A percentile compares a stretch with the other conserved stretches of the same genome.
Conservation (phyloP, 2,113 vertebrate species). For the Bubalus kerabau region DNA sequence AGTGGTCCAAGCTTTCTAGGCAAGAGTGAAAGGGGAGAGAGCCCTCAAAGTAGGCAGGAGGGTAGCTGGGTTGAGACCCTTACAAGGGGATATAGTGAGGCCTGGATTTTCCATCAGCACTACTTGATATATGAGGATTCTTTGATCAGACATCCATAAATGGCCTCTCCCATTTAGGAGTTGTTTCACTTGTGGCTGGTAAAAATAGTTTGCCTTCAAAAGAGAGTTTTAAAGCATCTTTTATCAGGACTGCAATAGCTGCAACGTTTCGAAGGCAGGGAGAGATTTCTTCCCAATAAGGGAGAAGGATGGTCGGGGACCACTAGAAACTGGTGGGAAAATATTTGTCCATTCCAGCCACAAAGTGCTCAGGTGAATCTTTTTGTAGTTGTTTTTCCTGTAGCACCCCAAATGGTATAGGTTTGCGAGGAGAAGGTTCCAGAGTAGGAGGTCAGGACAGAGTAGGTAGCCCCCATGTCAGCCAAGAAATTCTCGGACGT, state of each 20-base stretch:
- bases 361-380: background rate
- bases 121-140: background rate
- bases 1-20: background rate
- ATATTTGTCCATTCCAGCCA: background rate
- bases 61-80: background rate
- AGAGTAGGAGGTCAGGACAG: background rate
- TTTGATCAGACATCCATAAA: background rate
- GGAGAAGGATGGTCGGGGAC: background rate
- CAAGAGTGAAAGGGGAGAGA: background rate
- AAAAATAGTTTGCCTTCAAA: background rate
- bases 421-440: background rate
- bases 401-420: background rate
- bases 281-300: background rate
- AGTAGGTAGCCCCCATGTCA: background rate
- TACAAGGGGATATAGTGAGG: background rate
- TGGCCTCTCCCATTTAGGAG: background rate
- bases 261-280: background rate
- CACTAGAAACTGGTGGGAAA: background rate
- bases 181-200: background rate
- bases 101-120: background rate
- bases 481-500: background rate
- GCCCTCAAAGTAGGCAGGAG: rapidly evolving
- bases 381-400: background rate
- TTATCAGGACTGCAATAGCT: background rate
- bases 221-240: background rate